Base-by-base conservation (phyloP, 1,140 invertebrate genomes). In the Centruroides sculpturatus region DNA sequence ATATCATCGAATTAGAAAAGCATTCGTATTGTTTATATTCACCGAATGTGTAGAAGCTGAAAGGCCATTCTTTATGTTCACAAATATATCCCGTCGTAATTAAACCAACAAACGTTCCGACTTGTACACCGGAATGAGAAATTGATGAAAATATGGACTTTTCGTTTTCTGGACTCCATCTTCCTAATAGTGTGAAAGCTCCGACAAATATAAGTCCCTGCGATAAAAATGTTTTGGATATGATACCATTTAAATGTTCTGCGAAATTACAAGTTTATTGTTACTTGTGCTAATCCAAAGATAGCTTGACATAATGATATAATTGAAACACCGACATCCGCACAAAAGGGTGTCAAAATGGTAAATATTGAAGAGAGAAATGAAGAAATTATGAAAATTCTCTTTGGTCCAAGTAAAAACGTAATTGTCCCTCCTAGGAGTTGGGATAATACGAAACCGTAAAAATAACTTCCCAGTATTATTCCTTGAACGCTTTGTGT, bases 341-440 rank as follows among this genome's bases (percentile, higher is more conserved):
- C 85, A 3, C 56, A 50, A 12, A 64, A 66, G 3, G 91, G 92
- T 1, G 88, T 91, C 0, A 93, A 71, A 8, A 94, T 73, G 0
- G 90, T 92, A 13, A 92, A 71, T 6, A 88, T 56, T 62, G 87
- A 89, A 52, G 89, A 87, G 41, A 85, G 72, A 34, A 92, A 73
- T 79, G 92, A 84, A 4, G 87, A 86, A 66, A 82, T 79, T 64
- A 85, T 83, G 79, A 92, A 86, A 53, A 90, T 83, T 82, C 85
- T 86, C 75, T 89, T 90, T 3, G 85, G 87, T 5, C 85, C 87
- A 64, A 83, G 80, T 41, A 83, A 70, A 73, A 89, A 87, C 0
- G 86, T 83, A 52, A 90, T 72, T 57, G 83, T 77, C 2, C 84
- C 88, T 48, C 86, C 86, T 0, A 89, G 86, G 52, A 92, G 76